These are phyloP conservation scores for Coelopa pilipes DNA, from an alignment of 2,888 invertebrate genomes.

Conservation along the genomic window DNA sequence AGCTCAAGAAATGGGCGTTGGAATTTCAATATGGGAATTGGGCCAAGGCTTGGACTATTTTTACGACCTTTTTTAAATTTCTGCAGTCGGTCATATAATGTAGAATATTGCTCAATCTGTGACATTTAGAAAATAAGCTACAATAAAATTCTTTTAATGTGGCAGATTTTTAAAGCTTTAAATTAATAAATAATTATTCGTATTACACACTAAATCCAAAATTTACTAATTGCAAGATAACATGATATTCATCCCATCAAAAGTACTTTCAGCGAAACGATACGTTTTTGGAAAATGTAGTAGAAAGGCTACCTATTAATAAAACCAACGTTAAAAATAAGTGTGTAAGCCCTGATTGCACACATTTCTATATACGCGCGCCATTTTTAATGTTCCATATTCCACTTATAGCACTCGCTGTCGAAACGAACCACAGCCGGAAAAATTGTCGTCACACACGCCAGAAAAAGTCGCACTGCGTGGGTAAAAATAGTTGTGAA, in stretches of 20 bases:
- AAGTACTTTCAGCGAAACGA: too few relatives aligned
- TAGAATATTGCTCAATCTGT: too few relatives aligned
- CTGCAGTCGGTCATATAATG: too few relatives aligned
- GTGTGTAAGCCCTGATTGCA: not conserved
- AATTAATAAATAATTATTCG: not conserved
- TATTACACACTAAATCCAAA: too few relatives aligned
- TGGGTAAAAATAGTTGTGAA: constrained; percentile 16
- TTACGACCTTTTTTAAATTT: constrained; percentile 82
- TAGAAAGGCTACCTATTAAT: too few relatives aligned
- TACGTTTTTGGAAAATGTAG: too few relatives aligned
- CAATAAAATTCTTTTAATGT: not conserved
- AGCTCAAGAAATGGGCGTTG: constrained; percentile 82
- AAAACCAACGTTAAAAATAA: too few relatives aligned
- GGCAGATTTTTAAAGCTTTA: too few relatives aligned
- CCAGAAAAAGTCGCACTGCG: not conserved
- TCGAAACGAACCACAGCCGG: not conserved
- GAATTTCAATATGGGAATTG: constrained; percentile 94
- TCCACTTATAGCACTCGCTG: too few relatives aligned
- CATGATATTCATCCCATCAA: too few relatives aligned
- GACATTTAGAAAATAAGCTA: not conserved
- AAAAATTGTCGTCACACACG: constrained; percentile 10
- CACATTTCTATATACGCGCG: not conserved
- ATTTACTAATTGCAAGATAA: too few relatives aligned
- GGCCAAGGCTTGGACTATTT: constrained; percentile 96
- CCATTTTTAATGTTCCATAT: not conserved